Evolutionary conservation across 2,888 invertebrate genomes (phyloP), one percentile per base, ranked within the genome.

Genomic region (Microchrysa polita): DNA sequence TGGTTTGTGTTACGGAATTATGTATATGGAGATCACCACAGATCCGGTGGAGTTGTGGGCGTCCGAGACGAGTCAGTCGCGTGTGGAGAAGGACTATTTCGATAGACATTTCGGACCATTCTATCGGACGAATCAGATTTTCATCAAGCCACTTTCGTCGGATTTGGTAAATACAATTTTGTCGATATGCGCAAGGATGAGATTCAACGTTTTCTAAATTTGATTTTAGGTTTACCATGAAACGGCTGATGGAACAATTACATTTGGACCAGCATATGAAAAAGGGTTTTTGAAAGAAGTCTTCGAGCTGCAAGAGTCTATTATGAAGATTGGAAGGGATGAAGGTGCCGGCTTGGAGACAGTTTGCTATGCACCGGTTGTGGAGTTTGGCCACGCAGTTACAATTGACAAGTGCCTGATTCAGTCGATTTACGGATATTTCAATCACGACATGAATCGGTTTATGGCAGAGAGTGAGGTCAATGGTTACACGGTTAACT

Each of bases 31-130:
- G 75, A 87, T 98, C 0, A 96, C 94, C 0, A 91, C 95, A 0
- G 91, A 96, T 82, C 97, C 98, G 0, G 91, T 97, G 1, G 93
- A 98, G 82, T 88, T 98, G 57, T 98, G 98, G 98, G 95, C 97
- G 0, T 88, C 95, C 0, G 92, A 94, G 1, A 84, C 87, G 27
- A 96, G 96, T 79, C 87, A 89, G 75, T 92, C 96, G 44, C 88
- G 97, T 74, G 81, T 88, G 53, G 95, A 98, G 80, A 93, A 96
- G 81, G 89, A 94, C 76, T 96, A 92, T 82, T 98, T 93, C 80
- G 97, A 98, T 82, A 84, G 88, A 14, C 90, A 92, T 79, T 98
- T 98, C 82, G 90, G 90, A 9, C 96, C 96, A 0, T 97, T 96
- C 84, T 96, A 94, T 82, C 88, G 96, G 71, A 92, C 94, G 1